Evolutionary conservation across 2,113 vertebrate species (phyloP), one percentile per base, ranked within the genome.

Genomic region (Eulemur macaco): DNA sequence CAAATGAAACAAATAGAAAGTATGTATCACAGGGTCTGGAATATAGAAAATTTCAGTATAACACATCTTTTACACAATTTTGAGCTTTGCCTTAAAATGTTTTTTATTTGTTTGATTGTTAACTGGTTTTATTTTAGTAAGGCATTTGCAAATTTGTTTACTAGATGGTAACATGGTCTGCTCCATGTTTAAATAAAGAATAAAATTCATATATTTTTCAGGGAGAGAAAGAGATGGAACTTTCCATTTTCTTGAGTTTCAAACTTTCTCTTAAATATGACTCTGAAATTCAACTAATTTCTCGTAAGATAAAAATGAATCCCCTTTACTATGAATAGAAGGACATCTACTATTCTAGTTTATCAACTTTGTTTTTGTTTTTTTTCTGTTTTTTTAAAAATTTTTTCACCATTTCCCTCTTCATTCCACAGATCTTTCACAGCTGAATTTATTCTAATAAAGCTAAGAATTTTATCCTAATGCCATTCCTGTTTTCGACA

Each of bases 391-490:
- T 42, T 76, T 76, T 77, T 86, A 37, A 4, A 15, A 8, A 4
- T 39, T 76, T 94, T 88, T 66, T 91, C 66, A 29, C 14, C 60
- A 96, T 81, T 91, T 96, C 42, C 42, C 13, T 74, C 47, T 88
- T 89, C 68, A 78, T 68, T 89, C 37, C 82, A 82, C n/a, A 91
- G 84, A 91, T 77, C 29, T 66, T 71, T 66, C 39, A 71, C 8
- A 91, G 29, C n/a, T 94, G 78, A 94, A 86, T 86, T 92, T 96
- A 78, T 89, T 83, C 74, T 93, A 14, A 97, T 69, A 52, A 91
- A 91, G n/a, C 27, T 45, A 14, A 92, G 27, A 91, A 93, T 86
- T 64, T 96, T 82, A 86, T 66, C 34, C 52, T 81, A 95, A 95
- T 95, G 13, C 31, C 50, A 25, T 73, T 73, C 52, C 39, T 60